These are phyloP conservation scores for Lasioglossum zephyrum DNA, from an alignment of 2,888 invertebrate genomes.

Conservation along the genomic window DNA sequence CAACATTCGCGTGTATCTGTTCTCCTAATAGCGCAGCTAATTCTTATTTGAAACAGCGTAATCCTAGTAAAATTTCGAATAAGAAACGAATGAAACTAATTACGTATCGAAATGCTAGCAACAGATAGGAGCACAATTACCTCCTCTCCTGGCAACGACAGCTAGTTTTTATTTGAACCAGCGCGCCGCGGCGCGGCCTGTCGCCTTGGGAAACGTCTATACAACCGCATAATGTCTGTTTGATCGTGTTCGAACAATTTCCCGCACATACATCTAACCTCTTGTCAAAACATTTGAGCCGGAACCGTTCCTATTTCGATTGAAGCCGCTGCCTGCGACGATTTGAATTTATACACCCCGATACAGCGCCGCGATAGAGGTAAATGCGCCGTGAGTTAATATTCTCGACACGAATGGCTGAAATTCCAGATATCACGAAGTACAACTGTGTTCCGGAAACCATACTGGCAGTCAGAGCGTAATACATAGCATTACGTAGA, in stretches of 20 bases:
- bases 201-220: background rate
- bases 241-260: slow-evolving; percentile 52
- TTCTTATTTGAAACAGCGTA: no score
- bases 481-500: slow-evolving; percentile 18
- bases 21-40: no score
- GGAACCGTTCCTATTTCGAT: slow-evolving; percentile 36
- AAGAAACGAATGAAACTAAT: no score
- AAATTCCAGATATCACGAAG: slow-evolving; percentile 60
- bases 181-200: background rate
- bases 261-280: slow-evolving; percentile 23
- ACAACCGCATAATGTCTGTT: slow-evolving; percentile 27
- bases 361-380: slow-evolving; percentile 48
- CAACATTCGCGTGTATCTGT: no score
- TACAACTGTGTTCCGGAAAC: slow-evolving; percentile 37
- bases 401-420: slow-evolving; percentile 57
- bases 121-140: no score
- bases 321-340: slow-evolving; percentile 23
- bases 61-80: no score
- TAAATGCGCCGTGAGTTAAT: slow-evolving; percentile 63
- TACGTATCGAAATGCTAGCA: no score
- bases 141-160: no score
- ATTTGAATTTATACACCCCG: slow-evolving; percentile 48
- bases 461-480: slow-evolving; percentile 22
- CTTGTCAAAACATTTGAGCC: slow-evolving; percentile 32
- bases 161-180: no score